Evolutionary conservation across 2,113 vertebrate genomes (phyloP).

Genomic region (Centropus unirufus): DNA sequence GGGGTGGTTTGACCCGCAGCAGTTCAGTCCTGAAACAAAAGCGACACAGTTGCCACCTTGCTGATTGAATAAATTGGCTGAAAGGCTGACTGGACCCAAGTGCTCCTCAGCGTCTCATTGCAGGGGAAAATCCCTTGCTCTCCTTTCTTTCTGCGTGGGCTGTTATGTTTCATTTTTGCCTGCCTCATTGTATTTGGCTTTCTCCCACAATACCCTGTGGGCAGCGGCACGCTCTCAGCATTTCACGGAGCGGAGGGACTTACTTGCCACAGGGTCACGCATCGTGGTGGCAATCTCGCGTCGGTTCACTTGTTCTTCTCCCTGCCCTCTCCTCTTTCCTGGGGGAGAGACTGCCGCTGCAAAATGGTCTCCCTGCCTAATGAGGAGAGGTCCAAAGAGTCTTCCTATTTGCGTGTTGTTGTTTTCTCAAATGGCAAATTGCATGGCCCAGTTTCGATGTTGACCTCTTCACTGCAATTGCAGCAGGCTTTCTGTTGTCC

Average conservation of each 20-base stretch:
- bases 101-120: background rate
- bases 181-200: slow-evolving; percentile 48
- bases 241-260: background rate
- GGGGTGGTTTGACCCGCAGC: slow-evolving; percentile 16
- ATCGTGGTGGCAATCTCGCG: background rate
- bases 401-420: slow-evolving; percentile 53
- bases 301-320: slow-evolving; percentile 53
- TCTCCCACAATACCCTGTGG: slow-evolving; percentile 34
- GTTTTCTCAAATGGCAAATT: slow-evolving; percentile 54
- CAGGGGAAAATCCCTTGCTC: background rate
- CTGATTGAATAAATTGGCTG: slow-evolving; percentile 69
- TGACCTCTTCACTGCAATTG: slow-evolving; percentile 52
- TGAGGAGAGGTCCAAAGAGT: slow-evolving; percentile 43
- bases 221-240: background rate
- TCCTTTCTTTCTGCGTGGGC: background rate
- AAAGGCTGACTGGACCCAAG: background rate
- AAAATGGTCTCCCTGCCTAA: slow-evolving; percentile 43
- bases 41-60: slow-evolving; percentile 8
- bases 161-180: slow-evolving; percentile 33
- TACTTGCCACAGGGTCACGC: background rate
- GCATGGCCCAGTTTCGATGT: slow-evolving; percentile 4
- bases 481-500: slow-evolving; percentile 43
- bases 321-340: slow-evolving; percentile 28
- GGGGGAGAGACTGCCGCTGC: slow-evolving; percentile 28
- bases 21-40: slow-evolving; percentile 40